Base-by-base conservation (phyloP, 1,140 invertebrate species). In the Dendrolimus punctatus region DNA sequence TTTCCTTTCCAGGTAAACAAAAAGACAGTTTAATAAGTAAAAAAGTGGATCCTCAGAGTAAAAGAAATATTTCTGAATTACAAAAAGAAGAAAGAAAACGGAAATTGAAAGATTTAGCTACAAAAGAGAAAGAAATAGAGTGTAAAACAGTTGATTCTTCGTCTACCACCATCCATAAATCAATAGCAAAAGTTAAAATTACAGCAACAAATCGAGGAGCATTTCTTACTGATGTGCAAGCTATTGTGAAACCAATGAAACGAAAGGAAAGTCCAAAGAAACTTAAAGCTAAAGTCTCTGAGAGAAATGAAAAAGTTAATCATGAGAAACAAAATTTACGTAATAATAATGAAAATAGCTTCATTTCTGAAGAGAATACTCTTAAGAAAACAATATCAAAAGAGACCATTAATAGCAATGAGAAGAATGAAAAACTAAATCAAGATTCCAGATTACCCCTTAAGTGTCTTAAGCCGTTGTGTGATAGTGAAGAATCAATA, bases 41-140 rank as follows among this genome's bases (percentile, higher is more conserved):
- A 69, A 54, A 56, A 66, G 60, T 23, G 23, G 23, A 51, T 56
- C 65, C 39, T 60, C 57, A 42, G 39, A 56, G 64, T 40, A 82
- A 75, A 71, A 66, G 40, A 47, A 50, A 55, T 40, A 73, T 76
- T 9, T 66, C 62, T 39, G 61, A 64, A 40, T 70, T 68, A 56
- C 71, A 77, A 66, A 85, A 82, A 60, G 80, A 85, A 68, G 76
- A 79, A 53, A 68, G 80, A n/a, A 82, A 74, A 57, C 74, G 63
- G 51, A 85, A 75, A 60, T 62, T 85, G 6, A 77, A 76, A 60
- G 76, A 76, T 70, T 68, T 85, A 55, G 80, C 81, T 38, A 49
- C 46, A n/a, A 83, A 85, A 62, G 64, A 62, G n/a, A 83, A 76
- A 61, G 68, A 60, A 49, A 61, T 52, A 55, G 66, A 58, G 46